Evolutionary conservation across 1,140 invertebrate species (phyloP).

Genomic region (Acromyrmex heyeri): DNA sequence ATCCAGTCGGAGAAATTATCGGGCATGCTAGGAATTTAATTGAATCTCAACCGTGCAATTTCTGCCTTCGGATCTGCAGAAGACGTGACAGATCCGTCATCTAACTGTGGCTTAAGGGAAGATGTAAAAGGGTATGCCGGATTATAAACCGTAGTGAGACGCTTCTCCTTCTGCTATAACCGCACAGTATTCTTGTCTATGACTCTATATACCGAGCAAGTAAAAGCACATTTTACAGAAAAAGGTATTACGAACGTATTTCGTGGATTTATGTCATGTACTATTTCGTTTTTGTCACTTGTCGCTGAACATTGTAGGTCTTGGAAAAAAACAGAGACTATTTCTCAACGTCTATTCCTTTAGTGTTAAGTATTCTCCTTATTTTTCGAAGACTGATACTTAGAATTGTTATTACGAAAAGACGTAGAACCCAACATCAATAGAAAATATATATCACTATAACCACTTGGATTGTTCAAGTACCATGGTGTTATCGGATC

Average conservation of each 20-base stretch:
- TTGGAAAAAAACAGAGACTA: slow-evolving; percentile 23
- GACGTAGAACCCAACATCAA: slow-evolving; percentile 35
- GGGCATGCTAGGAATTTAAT: slow-evolving; percentile 67
- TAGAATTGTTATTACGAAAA: slow-evolving; percentile 36
- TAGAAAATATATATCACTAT: slow-evolving; percentile 49
- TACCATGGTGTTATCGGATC: slow-evolving; percentile 24
- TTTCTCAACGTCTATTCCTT: not conserved
- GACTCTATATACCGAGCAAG: slow-evolving; percentile 9
- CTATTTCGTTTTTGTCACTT: slow-evolving; percentile 46
- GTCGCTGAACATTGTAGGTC: slow-evolving; percentile 35
- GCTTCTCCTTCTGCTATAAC: not conserved
- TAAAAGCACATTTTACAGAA: slow-evolving; percentile 47
- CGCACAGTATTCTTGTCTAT: not conserved
- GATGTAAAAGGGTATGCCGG: slow-evolving; percentile 42
- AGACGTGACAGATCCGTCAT: slow-evolving; percentile 42
- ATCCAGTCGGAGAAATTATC: slow-evolving; percentile 72
- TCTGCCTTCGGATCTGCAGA: slow-evolving; percentile 21
- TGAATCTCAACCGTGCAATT: slow-evolving; percentile 66
- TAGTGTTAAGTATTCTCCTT: slow-evolving; percentile 28
- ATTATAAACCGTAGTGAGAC: slow-evolving; percentile 48
- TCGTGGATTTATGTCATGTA: slow-evolving; percentile 27
- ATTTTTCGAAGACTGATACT: not conserved
- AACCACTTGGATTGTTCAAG: slow-evolving; percentile 35
- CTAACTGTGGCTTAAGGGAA: slow-evolving; percentile 42
- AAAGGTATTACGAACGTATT: slow-evolving; percentile 33